These are phyloP conservation scores for Ophthalmolycus amberensis DNA, from an alignment of 2,113 vertebrate species.

Conservation along the genomic window DNA sequence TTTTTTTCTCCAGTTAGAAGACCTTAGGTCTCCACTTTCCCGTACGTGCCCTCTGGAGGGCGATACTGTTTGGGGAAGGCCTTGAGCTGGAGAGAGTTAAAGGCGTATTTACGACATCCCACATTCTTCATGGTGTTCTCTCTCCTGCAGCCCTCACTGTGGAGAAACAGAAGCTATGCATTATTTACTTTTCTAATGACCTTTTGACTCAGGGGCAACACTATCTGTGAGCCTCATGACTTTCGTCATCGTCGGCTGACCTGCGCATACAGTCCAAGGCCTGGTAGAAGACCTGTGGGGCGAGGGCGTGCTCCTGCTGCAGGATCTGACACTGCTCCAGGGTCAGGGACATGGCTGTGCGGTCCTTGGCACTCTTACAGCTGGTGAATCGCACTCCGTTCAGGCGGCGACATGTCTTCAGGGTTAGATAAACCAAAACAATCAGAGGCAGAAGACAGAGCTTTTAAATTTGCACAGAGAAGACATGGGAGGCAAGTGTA, in stretches of 20 bases:
- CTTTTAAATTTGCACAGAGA: background rate
- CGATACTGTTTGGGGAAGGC: slow-evolving; percentile 99
- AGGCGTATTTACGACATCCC: slow-evolving; percentile 99
- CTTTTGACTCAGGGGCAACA: background rate
- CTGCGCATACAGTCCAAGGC: slow-evolving; percentile 99
- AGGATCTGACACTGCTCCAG: slow-evolving; percentile 97
- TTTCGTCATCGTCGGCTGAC: slow-evolving; percentile 78
- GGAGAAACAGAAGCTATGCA: slow-evolving; percentile 78
- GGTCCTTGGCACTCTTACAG: slow-evolving; percentile 99
- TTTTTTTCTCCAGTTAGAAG: slow-evolving; percentile 5
- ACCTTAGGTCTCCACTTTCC: slow-evolving; percentile 97
- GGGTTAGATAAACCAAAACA: background rate
- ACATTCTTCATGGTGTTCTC: slow-evolving; percentile 99
- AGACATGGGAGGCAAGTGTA: slow-evolving; percentile 60
- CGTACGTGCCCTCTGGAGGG: slow-evolving; percentile 98
- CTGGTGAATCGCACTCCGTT: slow-evolving; percentile 97
- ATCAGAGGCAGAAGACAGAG: background rate
- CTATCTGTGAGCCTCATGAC: background rate
- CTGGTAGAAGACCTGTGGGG: slow-evolving; percentile 97
- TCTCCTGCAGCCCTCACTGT: slow-evolving; percentile 98
- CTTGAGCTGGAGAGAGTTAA: slow-evolving; percentile 98
- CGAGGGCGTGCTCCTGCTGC: slow-evolving; percentile 96
- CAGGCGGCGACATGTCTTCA: slow-evolving; percentile 92
- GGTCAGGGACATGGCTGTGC: slow-evolving; percentile 98
- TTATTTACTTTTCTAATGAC: slow-evolving; percentile 62